Evolutionary conservation across 2,888 invertebrate species (phyloP).

Genomic region (Euproctis similis): DNA sequence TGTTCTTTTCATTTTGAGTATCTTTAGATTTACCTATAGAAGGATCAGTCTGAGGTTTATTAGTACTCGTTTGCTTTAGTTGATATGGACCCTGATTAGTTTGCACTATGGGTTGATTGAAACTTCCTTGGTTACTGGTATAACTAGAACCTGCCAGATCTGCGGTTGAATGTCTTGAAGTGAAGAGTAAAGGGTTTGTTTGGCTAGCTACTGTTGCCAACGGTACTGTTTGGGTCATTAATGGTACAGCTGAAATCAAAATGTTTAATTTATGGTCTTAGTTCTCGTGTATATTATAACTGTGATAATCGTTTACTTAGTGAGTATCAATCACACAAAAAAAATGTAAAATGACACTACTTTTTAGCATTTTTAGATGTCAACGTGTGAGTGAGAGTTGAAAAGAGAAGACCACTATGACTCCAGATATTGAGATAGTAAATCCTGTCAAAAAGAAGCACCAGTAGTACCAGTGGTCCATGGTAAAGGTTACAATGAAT

Average conservation of each 20-base stretch:
- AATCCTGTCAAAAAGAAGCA: too few relatives aligned
- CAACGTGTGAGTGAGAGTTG: too few relatives aligned
- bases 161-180: not conserved
- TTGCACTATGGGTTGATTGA: not conserved
- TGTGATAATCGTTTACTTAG: too few relatives aligned
- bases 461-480: too few relatives aligned
- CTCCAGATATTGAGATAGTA: too few relatives aligned
- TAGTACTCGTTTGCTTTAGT: not conserved
- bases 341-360: too few relatives aligned
- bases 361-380: too few relatives aligned
- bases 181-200: not conserved
- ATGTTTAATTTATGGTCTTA: not conserved
- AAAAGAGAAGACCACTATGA: too few relatives aligned
- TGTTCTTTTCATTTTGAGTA: not conserved
- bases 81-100: not conserved
- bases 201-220: not conserved
- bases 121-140: not conserved
- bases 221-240: not conserved
- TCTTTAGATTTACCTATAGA: not conserved
- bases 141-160: not conserved
- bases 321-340: too few relatives aligned
- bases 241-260: constrained; percentile 1
- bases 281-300: too few relatives aligned
- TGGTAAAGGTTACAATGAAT: too few relatives aligned
- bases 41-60: not conserved